Evolutionary conservation across 1,140 invertebrate genomes (phyloP).

Genomic region (Philopotamus ludificatus): DNA sequence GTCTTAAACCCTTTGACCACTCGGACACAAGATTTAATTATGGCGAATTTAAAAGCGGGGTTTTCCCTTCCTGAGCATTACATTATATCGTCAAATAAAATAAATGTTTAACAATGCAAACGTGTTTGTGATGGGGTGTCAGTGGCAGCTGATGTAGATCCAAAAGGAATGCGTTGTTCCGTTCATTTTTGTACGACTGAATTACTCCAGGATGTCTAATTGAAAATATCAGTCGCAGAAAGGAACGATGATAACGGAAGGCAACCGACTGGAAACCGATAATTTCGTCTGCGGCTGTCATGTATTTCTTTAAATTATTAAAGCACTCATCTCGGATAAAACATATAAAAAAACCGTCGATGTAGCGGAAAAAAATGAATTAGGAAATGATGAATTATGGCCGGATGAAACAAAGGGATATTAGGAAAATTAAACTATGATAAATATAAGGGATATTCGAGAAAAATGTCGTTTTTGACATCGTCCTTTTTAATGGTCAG

Average conservation of each 20-base stretch:
- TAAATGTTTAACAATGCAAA: constrained; percentile 3
- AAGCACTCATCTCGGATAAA: no score
- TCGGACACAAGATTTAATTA: constrained; percentile 15
- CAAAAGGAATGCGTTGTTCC: not conserved
- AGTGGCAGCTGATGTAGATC: constrained; percentile 6
- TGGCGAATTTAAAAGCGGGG: not conserved
- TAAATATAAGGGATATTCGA: no score
- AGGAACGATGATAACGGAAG: not conserved
- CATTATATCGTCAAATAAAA: not conserved
- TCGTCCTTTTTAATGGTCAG: no score
- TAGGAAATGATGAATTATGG: constrained; percentile 34
- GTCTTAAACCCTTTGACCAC: not conserved
- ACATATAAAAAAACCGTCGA: no score
- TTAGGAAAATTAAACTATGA: no score
- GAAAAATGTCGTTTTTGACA: no score
- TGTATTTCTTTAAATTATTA: no score
- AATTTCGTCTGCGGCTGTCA: not conserved
- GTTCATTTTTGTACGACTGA: not conserved
- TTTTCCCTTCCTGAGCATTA: not conserved
- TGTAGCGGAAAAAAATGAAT: constrained; percentile 3
- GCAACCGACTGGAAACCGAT: not conserved
- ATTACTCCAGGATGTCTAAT: constrained; percentile 10
- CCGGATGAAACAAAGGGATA: no score
- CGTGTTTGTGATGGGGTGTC: constrained; percentile 13
- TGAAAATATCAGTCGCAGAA: constrained; percentile 22